These are phyloP conservation scores for Cydia strobilella DNA, from an alignment of 1,140 invertebrate species.

Conservation along the genomic window DNA sequence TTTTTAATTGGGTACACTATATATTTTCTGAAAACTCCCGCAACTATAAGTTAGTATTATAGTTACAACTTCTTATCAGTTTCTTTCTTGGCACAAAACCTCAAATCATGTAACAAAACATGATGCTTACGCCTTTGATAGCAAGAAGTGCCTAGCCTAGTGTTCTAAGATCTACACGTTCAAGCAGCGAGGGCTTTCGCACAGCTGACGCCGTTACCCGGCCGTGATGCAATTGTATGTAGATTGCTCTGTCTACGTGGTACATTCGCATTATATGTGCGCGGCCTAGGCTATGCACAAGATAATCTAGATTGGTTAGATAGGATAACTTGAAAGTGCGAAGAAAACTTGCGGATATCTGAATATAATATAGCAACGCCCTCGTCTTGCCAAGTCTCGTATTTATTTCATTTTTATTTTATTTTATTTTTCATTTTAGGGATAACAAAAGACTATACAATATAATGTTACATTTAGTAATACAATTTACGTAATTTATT, in stretches of 20 bases:
- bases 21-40: too few relatives aligned
- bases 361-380: too few relatives aligned
- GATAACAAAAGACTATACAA: too few relatives aligned
- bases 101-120: background rate
- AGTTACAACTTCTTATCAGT: background rate
- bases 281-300: background rate
- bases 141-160: background rate
- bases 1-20: too few relatives aligned
- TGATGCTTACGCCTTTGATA: background rate
- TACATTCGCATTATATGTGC: background rate
- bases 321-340: background rate
- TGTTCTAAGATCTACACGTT: background rate
- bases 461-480: too few relatives aligned
- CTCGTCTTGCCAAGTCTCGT: too few relatives aligned
- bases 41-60: too few relatives aligned
- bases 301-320: background rate
- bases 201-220: conserved; percentile 29
- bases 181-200: conserved; percentile 36
- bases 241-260: background rate
- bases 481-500: too few relatives aligned
- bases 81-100: background rate
- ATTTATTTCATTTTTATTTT: too few relatives aligned
- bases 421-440: too few relatives aligned
- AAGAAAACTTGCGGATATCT: background rate
- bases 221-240: conserved; percentile 2